Conservation (phyloP, 2,113 vertebrate species). For the Emberiza fucata region DNA sequence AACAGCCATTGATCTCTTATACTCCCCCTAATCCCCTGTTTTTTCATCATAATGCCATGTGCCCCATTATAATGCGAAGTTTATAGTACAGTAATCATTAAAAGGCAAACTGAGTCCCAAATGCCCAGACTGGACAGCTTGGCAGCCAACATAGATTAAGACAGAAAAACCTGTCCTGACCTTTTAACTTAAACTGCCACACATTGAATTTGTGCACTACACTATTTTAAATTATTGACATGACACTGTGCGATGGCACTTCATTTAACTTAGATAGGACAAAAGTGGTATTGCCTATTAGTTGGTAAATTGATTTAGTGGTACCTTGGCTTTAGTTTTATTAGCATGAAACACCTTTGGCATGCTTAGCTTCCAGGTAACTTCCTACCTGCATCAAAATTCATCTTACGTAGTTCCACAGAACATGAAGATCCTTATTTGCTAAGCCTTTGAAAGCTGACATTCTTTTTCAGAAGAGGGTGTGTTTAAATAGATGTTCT, state of each 20-base stretch:
- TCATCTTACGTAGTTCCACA: conserved; percentile 70
- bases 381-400: conserved; percentile 69
- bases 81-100: conserved; percentile 37
- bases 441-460: conserved; percentile 74
- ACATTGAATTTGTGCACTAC: conserved; percentile 73
- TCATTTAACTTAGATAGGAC: conserved; percentile 74
- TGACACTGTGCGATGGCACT: conserved; percentile 74
- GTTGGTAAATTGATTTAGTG: conserved; percentile 79
- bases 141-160: conserved; percentile 44
- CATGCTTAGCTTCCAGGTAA: conserved; percentile 78
- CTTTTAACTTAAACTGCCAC: conserved; percentile 70
- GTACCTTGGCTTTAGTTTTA: conserved; percentile 81
- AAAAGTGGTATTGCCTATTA: conserved; percentile 74
- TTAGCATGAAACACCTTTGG: conserved; percentile 80
- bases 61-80: conserved; percentile 52
- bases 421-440: conserved; percentile 74
- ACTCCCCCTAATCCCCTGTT: conserved; percentile 14
- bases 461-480: conserved; percentile 40
- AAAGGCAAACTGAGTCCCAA: conserved; percentile 41
- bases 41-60: conserved; percentile 36
- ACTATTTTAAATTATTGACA: conserved; percentile 76
- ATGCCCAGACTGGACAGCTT: conserved; percentile 41
- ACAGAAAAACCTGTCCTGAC: conserved; percentile 18
- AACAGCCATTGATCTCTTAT: conserved; percentile 47
- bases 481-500: conserved; percentile 67